These are phyloP conservation scores for Pantherophis guttatus DNA, from an alignment of 2,113 vertebrate genomes.

Conservation along the genomic window DNA sequence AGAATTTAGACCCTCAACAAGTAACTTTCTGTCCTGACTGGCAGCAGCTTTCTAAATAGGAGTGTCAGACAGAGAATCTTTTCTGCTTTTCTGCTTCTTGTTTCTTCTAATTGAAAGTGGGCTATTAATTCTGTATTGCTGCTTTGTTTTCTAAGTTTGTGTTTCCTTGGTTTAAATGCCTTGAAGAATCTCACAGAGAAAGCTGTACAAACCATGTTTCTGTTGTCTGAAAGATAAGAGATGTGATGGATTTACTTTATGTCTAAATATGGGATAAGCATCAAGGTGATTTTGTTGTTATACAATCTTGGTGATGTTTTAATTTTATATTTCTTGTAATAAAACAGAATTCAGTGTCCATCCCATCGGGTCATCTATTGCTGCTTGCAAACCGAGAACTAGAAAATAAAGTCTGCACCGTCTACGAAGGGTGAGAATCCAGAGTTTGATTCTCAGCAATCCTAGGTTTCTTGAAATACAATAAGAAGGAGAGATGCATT, in stretches of 20 bases:
- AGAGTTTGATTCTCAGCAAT: background rate
- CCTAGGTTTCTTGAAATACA: background rate
- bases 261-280: background rate
- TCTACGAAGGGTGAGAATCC: background rate
- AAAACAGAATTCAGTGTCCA: background rate
- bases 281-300: background rate
- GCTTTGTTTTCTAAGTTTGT: background rate
- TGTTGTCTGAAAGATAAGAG: background rate
- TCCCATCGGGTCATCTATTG: background rate
- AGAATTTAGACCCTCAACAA: background rate
- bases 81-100: background rate
- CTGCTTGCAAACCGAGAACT: background rate
- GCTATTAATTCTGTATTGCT: background rate
- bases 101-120: background rate
- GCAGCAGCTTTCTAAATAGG: background rate
- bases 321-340: background rate
- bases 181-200: background rate
- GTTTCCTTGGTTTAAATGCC: background rate
- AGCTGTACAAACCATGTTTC: background rate
- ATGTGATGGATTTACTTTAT: background rate
- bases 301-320: background rate
- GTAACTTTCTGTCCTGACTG: background rate
- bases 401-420: background rate
- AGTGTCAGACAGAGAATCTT: background rate
- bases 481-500: background rate